These are phyloP conservation scores for Pseudomyrmex dendroicus DNA, from an alignment of 1,140 invertebrate species.

Conservation along the genomic window DNA sequence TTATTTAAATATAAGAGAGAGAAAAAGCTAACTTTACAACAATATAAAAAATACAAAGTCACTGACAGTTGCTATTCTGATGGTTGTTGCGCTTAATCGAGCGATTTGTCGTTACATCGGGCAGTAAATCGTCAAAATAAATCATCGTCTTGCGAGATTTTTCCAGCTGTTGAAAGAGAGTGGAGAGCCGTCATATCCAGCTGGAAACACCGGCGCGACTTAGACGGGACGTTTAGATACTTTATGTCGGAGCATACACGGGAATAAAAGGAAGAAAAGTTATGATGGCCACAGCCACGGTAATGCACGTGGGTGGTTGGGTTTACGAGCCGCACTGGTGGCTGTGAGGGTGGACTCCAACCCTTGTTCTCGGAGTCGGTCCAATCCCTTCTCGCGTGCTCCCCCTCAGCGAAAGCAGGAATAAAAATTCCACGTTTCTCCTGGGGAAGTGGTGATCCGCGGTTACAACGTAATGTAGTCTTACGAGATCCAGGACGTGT, in stretches of 20 bases:
- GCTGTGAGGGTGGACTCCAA: neutral
- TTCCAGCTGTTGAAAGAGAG: slow-evolving; percentile 35
- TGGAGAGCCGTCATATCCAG: slow-evolving; percentile 13
- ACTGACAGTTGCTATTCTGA: neutral
- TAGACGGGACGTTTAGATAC: slow-evolving; percentile 74
- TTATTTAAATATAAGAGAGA: too few species aligned
- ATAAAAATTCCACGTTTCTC: slow-evolving; percentile 65
- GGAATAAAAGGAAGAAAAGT: slow-evolving; percentile 77
- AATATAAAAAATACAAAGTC: neutral
- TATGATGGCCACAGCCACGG: slow-evolving; percentile 73
- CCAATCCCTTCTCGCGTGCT: slow-evolving; percentile 19
- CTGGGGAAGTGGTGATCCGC: neutral
- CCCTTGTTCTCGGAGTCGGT: slow-evolving; percentile 47
- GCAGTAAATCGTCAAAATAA: slow-evolving; percentile 30
- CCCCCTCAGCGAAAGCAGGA: neutral
- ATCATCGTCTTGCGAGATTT: slow-evolving; percentile 29
- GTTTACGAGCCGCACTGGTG: slow-evolving; percentile 66
- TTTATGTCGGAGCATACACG: slow-evolving; percentile 72
- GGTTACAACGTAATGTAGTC: slow-evolving; percentile 50
- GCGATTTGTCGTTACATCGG: neutral
- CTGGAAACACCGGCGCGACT: slow-evolving; percentile 64
- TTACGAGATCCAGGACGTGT: slow-evolving; percentile 38
- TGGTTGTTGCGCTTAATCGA: neutral
- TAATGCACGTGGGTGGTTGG: slow-evolving; percentile 59
- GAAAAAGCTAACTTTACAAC: too few species aligned